Conservation (phyloP, 1,140 invertebrate genomes). For the Coelopa frigida region DNA sequence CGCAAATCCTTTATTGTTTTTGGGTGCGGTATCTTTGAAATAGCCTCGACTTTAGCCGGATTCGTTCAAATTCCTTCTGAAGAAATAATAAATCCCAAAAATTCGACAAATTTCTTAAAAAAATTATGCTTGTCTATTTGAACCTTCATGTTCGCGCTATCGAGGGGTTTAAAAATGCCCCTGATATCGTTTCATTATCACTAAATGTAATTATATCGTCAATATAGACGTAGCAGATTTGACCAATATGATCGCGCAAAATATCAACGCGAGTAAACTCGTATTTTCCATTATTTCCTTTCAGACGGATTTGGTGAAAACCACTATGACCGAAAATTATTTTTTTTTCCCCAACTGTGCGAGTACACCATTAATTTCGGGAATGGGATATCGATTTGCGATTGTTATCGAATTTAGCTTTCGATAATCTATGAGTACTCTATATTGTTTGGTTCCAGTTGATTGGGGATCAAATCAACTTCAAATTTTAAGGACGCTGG, state of each 20-base stretch:
- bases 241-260: conserved; percentile 15
- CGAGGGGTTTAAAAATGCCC: conserved; percentile 20
- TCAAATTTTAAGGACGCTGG: neutral
- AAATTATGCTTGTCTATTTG: conserved; percentile 26
- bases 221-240: conserved; percentile 16
- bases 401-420: conserved; percentile 29
- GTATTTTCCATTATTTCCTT: conserved; percentile 36
- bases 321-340: conserved; percentile 46
- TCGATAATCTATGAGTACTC: conserved; percentile 32
- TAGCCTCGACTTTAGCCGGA: conserved; percentile 17
- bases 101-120: conserved; percentile 19
- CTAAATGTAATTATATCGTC: conserved; percentile 19
- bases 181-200: conserved; percentile 14
- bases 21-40: conserved; percentile 24
- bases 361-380: conserved; percentile 46
- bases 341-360: conserved; percentile 39
- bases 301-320: conserved; percentile 46
- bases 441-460: conserved; percentile 21
- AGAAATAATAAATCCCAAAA: conserved; percentile 25
- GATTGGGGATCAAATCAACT: too few relatives aligned
- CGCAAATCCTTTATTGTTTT: conserved; percentile 21
- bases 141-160: conserved; percentile 20
- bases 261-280: conserved; percentile 27
- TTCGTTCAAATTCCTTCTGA: conserved; percentile 21
- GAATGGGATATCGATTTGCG: conserved; percentile 45